These are phyloP conservation scores for Moxostoma hubbsi DNA, from an alignment of 2,797 vertebrate genomes.

Conservation along the genomic window DNA sequence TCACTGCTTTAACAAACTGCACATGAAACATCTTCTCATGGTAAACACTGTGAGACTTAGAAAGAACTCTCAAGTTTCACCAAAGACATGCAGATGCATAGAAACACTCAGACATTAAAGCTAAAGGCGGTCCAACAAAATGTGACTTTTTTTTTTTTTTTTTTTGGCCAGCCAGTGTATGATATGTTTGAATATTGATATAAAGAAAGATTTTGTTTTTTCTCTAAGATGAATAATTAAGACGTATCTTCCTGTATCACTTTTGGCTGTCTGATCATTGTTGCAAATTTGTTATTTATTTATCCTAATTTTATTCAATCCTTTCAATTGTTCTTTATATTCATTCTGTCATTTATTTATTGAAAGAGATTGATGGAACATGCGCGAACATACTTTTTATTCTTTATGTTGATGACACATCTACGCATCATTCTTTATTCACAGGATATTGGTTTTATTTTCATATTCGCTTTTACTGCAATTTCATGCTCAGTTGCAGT, in stretches of 20 bases:
- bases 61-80: too few species aligned
- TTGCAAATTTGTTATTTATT: slow-evolving; percentile 46
- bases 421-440: too few species aligned
- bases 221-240: background rate
- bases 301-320: slow-evolving; percentile 21
- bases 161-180: background rate
- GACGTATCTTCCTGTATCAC: slow-evolving; percentile 2
- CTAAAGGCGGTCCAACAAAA: too few species aligned
- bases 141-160: background rate
- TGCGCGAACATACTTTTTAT: background rate
- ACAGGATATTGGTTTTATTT: background rate
- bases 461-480: background rate
- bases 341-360: background rate
- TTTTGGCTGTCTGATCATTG: background rate
- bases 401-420: background rate
- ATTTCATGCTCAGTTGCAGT: slow-evolving; percentile 44
- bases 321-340: background rate
- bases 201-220: background rate
- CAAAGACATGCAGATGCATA: too few species aligned
- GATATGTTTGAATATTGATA: background rate
- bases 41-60: too few species aligned
- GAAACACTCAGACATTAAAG: too few species aligned
- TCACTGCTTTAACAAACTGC: too few species aligned
- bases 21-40: too few species aligned
- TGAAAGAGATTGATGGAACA: background rate